A percentile compares a stretch with the other conserved stretches of the same genome.
phyloP scores from a whole-genome alignment of 2,888 invertebrate genomes.

The Plutella xylostella region DNA sequence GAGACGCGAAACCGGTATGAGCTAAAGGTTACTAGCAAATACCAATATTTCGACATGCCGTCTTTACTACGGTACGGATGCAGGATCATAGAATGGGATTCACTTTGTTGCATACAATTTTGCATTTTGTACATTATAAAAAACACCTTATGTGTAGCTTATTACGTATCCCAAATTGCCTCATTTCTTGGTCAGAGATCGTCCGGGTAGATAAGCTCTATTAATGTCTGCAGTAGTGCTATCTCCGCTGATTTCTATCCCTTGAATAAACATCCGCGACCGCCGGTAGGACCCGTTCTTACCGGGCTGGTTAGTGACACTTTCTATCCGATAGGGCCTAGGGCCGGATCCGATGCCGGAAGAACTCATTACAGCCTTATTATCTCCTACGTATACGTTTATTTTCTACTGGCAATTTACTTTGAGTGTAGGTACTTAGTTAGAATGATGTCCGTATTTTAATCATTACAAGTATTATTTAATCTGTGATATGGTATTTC shows the following conservation, averaged over 20 bases:
- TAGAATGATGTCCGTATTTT: too few species aligned
- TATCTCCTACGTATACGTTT: constrained; percentile 27
- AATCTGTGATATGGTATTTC: background rate
- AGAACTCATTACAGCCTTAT: constrained; percentile 52
- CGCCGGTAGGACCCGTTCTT: constrained; percentile 32
- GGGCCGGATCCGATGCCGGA: constrained; percentile 39
- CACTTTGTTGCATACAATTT: too few species aligned
- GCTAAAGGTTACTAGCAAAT: constrained; percentile 48
- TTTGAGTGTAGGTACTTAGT: background rate
- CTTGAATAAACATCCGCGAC: constrained; percentile 43
- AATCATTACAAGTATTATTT: background rate
- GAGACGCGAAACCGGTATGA: constrained; percentile 47
- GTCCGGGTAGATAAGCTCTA: background rate
- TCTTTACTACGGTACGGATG: constrained; percentile 17
- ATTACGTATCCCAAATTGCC: too few species aligned
- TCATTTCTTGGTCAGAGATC: too few species aligned
- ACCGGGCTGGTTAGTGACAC: constrained; percentile 27
- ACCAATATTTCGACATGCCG: constrained; percentile 31
- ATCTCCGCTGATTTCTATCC: constrained; percentile 38
- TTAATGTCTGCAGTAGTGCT: background rate
- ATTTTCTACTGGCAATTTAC: background rate
- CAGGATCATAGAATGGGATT: constrained; percentile 15
- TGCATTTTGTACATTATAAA: too few species aligned
- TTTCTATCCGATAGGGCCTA: constrained; percentile 40
- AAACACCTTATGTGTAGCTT: too few species aligned